Conservation (phyloP, 2,113 vertebrate genomes). For the Lepus americanus region DNA sequence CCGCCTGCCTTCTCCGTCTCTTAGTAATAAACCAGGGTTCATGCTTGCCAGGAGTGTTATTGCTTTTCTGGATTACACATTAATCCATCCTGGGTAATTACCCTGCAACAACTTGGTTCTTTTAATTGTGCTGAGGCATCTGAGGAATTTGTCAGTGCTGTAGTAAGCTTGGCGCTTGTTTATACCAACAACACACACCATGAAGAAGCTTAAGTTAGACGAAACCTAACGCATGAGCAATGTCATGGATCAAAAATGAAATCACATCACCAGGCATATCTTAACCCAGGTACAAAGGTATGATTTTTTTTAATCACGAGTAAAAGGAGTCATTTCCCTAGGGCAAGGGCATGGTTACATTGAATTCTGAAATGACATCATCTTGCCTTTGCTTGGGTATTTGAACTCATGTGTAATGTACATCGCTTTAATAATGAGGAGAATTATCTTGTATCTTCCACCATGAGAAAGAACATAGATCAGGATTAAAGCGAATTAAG, state of each 20-base stretch:
- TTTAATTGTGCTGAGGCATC: slow-evolving; percentile 67
- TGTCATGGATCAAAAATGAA: slow-evolving; percentile 59
- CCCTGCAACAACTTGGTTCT: not conserved
- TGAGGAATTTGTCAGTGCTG: slow-evolving; percentile 68
- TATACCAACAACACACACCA: not conserved
- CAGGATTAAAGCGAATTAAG: not conserved
- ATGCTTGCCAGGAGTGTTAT: not conserved
- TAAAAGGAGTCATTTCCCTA: slow-evolving; percentile 5
- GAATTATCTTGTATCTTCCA: not conserved
- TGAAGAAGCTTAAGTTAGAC: slow-evolving; percentile 44
- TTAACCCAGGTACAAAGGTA: slow-evolving; percentile 19
- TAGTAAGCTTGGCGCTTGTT: slow-evolving; percentile 40
- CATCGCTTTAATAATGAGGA: not conserved
- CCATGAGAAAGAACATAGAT: slow-evolving; percentile 10
- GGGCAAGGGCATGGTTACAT: not conserved
- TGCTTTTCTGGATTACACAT: slow-evolving; percentile 62
- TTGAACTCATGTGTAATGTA: not conserved
- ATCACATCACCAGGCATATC: slow-evolving; percentile 30
- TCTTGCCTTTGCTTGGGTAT: slow-evolving; percentile 44
- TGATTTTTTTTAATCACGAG: slow-evolving; percentile 11
- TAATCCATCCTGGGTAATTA: slow-evolving; percentile 65
- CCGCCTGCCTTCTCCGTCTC: not conserved
- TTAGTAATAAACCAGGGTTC: slow-evolving; percentile 35
- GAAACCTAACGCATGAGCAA: slow-evolving; percentile 51
- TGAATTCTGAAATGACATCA: slow-evolving; percentile 62